Base-by-base conservation (phyloP, 2,797 vertebrate species). In the Linurgus olivaceus region DNA sequence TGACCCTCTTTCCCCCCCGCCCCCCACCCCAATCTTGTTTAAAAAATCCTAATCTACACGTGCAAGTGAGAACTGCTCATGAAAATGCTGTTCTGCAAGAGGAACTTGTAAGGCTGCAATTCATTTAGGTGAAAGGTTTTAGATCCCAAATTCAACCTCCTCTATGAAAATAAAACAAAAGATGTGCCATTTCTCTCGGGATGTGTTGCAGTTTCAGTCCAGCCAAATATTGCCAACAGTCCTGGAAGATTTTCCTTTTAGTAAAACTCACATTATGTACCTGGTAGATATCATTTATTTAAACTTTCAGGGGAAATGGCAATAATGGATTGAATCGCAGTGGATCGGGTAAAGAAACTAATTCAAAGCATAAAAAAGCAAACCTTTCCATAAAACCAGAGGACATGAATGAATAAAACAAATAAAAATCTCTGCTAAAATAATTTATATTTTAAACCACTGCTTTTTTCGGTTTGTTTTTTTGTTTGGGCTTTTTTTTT, bases 131-230 rank as follows among this genome's bases (percentile, higher is more conserved):
- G 48, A 70, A 89, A 93, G 68, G 70, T 86, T 95, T 96, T 86
- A 86, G 89, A 96, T 80, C 72, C 70, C 87, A 94, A 77, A 94
- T 91, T 87, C 90, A 85, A 92, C 51, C 66, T 84, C 33, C 45
- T 86, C 44, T 25, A 51, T 54, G 85, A 87, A 93, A 96, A 85
- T 81, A 86, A 95, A 96, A 94, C 80, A 96, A 92, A 96, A 94
- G 65, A 94, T 68, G 58, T 52, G 26, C 33, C 70, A 10, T 80
- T 96, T 95, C 90, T 92, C 93, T 86, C 54, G 92, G 88, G 92
- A 88, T 76, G 48, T 45, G 33, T 58, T 86, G 87, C 81, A 80
- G 83, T 84, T 91, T 94, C 59, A 38, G 84, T 95, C 92, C 76
- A 94, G 90, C 26, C 81, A 96, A 95, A 92, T 88, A 86, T 3